Evolutionary conservation across 2,888 invertebrate species (phyloP).

Genomic region (Galeruca laticollis): DNA sequence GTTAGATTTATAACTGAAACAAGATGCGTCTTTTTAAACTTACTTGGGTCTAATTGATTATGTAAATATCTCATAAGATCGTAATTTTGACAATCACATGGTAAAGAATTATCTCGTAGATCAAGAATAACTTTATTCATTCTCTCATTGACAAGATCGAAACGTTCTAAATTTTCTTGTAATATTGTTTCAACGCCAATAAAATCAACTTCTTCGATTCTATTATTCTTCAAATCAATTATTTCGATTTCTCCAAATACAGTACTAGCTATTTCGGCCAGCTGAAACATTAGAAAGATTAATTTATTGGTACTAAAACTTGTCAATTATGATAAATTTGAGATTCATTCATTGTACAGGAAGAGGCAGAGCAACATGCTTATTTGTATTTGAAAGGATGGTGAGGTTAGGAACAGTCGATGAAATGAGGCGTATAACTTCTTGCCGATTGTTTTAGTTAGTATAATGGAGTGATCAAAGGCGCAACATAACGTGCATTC

Average conservation of each 20-base stretch:
- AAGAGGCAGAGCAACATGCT: no score
- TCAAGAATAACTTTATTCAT: conserved; percentile 62
- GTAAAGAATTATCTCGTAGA: conserved; percentile 72
- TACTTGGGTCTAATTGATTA: conserved; percentile 60
- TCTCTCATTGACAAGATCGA: neutral
- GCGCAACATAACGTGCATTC: no score
- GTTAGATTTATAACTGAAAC: neutral
- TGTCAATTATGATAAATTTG: no score
- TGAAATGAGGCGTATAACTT: no score
- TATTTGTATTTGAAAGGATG: no score
- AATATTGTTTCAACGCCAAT: neutral
- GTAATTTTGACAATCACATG: conserved; percentile 73
- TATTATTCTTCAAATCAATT: conserved; percentile 72
- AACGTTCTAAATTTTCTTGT: conserved; percentile 18
- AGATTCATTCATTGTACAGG: no score
- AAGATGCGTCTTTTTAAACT: neutral
- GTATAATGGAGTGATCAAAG: no score
- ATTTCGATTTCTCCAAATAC: conserved; percentile 65
- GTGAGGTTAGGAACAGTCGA: no score
- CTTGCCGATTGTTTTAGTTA: no score
- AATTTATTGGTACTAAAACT: neutral
- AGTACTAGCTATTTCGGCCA: neutral
- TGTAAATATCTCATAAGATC: conserved; percentile 70
- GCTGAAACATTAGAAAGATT: conserved; percentile 7
- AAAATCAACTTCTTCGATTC: conserved; percentile 25